These are phyloP conservation scores for Taenioides sp. DNA, from an alignment of 2,797 vertebrate species.

Conservation along the genomic window DNA sequence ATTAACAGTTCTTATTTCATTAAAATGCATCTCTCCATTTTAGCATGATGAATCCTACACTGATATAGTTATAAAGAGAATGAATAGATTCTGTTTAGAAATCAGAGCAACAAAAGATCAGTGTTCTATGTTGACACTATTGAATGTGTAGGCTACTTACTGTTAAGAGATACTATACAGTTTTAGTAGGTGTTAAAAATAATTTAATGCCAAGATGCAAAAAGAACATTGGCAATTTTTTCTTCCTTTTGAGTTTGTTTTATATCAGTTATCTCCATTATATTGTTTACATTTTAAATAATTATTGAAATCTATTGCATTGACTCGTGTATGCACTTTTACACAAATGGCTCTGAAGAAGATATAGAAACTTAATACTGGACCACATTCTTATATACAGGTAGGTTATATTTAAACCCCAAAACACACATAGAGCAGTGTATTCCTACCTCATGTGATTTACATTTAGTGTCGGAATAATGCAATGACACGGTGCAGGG, in stretches of 20 bases:
- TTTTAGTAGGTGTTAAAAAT: not conserved
- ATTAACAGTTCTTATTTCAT: too few relatives aligned
- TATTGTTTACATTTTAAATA: not conserved
- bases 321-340: not conserved
- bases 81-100: not conserved
- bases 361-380: not conserved
- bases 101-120: not conserved
- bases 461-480: slow-evolving; percentile 68
- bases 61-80: not conserved
- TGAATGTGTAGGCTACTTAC: not conserved
- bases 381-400: not conserved
- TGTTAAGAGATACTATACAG: not conserved
- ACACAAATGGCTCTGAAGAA: not conserved
- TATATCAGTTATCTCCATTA: not conserved
- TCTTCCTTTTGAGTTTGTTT: not conserved
- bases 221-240: not conserved
- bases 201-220: not conserved
- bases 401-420: slow-evolving; percentile 8
- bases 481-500: slow-evolving; percentile 67
- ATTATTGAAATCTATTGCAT: not conserved
- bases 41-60: not conserved
- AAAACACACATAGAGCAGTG: slow-evolving; percentile 31
- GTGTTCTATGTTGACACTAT: slow-evolving; percentile 1
- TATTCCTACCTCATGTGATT: slow-evolving; percentile 64
- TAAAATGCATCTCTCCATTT: too few relatives aligned